phyloP scores from a whole-genome alignment of 1,140 invertebrate genomes.

The Onthophagus taurus region DNA sequence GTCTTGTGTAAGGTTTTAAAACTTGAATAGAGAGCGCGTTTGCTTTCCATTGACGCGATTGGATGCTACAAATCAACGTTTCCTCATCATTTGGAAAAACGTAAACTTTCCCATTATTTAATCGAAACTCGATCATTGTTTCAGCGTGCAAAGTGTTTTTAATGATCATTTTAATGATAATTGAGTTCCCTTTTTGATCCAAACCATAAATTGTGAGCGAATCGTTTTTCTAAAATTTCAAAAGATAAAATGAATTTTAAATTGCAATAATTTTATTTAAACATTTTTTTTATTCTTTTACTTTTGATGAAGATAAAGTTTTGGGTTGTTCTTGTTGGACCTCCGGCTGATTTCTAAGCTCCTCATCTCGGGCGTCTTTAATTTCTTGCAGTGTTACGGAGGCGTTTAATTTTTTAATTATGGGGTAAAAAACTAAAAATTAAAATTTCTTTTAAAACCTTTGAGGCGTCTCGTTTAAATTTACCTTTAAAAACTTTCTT shows the following conservation, averaged over 20 bases:
- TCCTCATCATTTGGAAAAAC: neutral
- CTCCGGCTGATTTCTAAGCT: too few species aligned
- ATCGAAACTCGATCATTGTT: slow-evolving; percentile 1
- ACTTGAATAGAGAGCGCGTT: slow-evolving; percentile 12
- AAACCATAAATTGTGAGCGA: neutral
- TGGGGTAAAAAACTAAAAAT: too few species aligned
- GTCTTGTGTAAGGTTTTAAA: slow-evolving; percentile 24
- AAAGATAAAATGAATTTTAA: neutral
- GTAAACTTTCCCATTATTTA: slow-evolving; percentile 1
- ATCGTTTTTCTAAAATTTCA: slow-evolving; percentile 1
- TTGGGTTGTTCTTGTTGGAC: too few species aligned
- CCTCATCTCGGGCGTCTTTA: too few species aligned
- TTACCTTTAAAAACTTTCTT: too few species aligned
- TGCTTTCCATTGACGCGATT: neutral
- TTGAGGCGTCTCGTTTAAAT: too few species aligned
- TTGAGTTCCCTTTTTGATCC: neutral
- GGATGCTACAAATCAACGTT: slow-evolving; percentile 6
- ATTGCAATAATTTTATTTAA: too few species aligned
- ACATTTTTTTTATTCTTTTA: too few species aligned
- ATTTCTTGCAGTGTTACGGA: too few species aligned
- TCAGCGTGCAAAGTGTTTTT: slow-evolving; percentile 2
- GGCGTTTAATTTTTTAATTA: too few species aligned
- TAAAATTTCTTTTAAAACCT: too few species aligned
- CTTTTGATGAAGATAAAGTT: too few species aligned
- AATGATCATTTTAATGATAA: neutral